These are phyloP conservation scores for Sebastes steindachneri DNA, from an alignment of 2,797 vertebrate species.

Conservation along the genomic window DNA sequence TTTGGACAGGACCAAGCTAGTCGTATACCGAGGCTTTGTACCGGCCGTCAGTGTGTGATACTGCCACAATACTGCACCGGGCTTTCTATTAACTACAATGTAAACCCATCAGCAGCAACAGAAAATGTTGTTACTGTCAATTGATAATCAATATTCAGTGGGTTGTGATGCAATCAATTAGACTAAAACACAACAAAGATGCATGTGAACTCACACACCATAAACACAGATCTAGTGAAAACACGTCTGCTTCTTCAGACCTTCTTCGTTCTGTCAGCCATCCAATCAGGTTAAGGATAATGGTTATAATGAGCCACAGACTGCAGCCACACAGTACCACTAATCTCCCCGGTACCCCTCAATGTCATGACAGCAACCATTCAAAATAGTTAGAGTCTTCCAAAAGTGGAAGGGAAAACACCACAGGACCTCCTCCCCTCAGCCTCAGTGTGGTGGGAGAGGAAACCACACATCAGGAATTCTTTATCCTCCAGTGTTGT, in stretches of 20 bases:
- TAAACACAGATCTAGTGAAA: not conserved
- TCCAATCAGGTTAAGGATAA: slow-evolving; percentile 38
- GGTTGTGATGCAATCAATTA: not conserved
- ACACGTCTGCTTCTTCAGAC: slow-evolving; percentile 6
- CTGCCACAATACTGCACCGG: too few species aligned
- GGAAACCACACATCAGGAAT: slow-evolving; percentile 42
- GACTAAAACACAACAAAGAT: not conserved
- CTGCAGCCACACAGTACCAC: slow-evolving; percentile 36
- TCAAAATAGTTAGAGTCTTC: slow-evolving; percentile 41
- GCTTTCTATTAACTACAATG: too few species aligned
- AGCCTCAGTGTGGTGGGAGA: slow-evolving; percentile 14
- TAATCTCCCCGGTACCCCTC: slow-evolving; percentile 30
- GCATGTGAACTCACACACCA: not conserved
- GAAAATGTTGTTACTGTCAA: not conserved
- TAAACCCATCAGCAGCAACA: too few species aligned
- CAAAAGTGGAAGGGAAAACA: slow-evolving; percentile 34
- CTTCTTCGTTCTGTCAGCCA: not conserved
- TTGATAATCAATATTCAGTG: not conserved
- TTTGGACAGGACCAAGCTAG: not conserved
- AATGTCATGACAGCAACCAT: slow-evolving; percentile 44
- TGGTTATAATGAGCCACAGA: slow-evolving; percentile 44
- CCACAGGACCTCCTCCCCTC: slow-evolving; percentile 7
- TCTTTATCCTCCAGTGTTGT: not conserved
- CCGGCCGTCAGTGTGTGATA: too few species aligned
- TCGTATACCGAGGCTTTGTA: too few species aligned